A percentile compares a stretch with the other conserved stretches of the same genome.
Evolutionary conservation across 2,797 vertebrate species (phyloP).

Genomic region (Thunnus albacares): DNA sequence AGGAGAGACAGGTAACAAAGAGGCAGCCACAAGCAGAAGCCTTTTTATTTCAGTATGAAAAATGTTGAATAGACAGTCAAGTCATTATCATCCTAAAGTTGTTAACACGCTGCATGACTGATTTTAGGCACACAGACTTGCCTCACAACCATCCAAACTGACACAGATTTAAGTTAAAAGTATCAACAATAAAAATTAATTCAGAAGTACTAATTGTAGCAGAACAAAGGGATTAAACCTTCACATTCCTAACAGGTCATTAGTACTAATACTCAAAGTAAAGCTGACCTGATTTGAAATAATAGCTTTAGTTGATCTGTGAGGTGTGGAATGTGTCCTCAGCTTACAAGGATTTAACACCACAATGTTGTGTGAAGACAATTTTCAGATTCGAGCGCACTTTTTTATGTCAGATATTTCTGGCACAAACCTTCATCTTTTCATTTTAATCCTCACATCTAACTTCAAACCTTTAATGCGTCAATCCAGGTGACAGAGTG

Average conservation of each 20-base stretch:
- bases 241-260: not conserved
- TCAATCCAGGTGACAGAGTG: slow-evolving; percentile 50
- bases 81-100: no score
- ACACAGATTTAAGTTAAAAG: not conserved
- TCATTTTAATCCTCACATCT: not conserved
- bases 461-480: not conserved
- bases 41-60: not conserved
- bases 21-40: not conserved
- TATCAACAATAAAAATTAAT: not conserved
- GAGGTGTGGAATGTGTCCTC: not conserved
- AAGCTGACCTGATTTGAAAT: not conserved
- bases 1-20: slow-evolving; percentile 54
- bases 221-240: not conserved
- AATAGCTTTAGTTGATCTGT: not conserved
- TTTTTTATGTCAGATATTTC: not conserved
- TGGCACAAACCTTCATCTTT: not conserved
- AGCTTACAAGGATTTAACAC: no score
- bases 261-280: not conserved
- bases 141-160: not conserved
- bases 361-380: not conserved
- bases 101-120: no score
- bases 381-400: not conserved
- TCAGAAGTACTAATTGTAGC: not conserved
- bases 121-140: no score
- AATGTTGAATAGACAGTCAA: no score